Conservation (phyloP, 2,888 invertebrate species). For the Apamea monoglypha region DNA sequence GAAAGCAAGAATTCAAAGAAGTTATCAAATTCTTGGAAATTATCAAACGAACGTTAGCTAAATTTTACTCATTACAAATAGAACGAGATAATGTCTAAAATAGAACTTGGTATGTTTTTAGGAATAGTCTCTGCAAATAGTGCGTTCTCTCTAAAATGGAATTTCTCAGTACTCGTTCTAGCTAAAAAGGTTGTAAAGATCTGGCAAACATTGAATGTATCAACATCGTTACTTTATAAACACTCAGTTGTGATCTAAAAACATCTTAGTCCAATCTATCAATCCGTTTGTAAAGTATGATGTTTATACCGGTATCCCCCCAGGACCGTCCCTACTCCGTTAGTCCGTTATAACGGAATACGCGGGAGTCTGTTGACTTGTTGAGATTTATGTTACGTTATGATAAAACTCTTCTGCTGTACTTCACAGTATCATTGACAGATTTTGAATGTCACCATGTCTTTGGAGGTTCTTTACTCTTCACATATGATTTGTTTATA, state of each 20-base stretch:
- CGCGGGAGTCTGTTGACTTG: conserved; percentile 44
- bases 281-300: conserved; percentile 12
- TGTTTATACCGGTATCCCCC: conserved; percentile 31
- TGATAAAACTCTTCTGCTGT: conserved; percentile 7
- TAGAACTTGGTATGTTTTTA: not conserved
- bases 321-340: conserved; percentile 30
- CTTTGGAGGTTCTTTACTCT: conserved; percentile 1
- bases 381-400: conserved; percentile 17
- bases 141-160: not conserved
- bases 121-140: not conserved
- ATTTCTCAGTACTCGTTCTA: not conserved
- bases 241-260: conserved; percentile 13
- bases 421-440: not conserved
- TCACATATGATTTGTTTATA: not conserved
- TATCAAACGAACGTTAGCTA: not conserved
- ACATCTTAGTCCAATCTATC: conserved; percentile 18
- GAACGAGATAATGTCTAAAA: not conserved
- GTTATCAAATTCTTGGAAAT: conserved; percentile 11
- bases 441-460: conserved; percentile 12
- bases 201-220: not conserved
- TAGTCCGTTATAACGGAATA: conserved; percentile 20
- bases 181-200: not conserved
- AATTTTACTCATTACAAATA: conserved; percentile 15
- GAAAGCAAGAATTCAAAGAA: not conserved
- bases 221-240: not conserved